Evolutionary conservation across 2,797 vertebrate genomes (phyloP), one percentile per base, ranked within the genome.

Genomic region (Urosaurus nigricauda): DNA sequence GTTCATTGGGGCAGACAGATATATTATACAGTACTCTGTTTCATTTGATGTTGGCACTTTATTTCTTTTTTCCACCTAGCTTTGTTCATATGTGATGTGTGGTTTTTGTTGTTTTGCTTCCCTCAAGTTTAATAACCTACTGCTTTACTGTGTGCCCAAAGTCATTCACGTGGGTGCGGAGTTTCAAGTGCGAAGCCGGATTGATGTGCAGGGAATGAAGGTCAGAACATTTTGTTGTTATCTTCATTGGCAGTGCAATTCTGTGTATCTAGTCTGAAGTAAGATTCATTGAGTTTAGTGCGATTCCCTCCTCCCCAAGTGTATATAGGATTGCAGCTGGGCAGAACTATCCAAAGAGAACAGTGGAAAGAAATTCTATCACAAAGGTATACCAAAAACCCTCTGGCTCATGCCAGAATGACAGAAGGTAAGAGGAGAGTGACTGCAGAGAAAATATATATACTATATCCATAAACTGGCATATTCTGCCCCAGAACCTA

Each of bases 71-170:
- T 40, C 40, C 32, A 35, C n/a, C 37, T 35, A 70, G 21, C 51
- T 71, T 71, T 17, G 11, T 51, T n/a, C 24, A 11, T 40, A 24
- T 4, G 1, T 7, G 21, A 21, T 40, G 4, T 73, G 5, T 68
- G 5, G 13, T 29, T n/a, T 37, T 79, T 60, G 21, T 47, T 3
- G 17, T 35, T n/a, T 9, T 56, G 1, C 35, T 90, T 71, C 79
- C 93, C 13, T 40, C 21, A 96, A 98, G 98, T 99, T 99, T 96
- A 99, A 98, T 97, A 98, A 98, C 96, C 98, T 98, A 94, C 93
- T 99, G 94, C 97, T 99, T 71, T 98, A 97, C 96, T 99, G 98
- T 68, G 96, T 97, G 75, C 97, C 98, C 4, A 98, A 96, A 92
- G 98, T 99, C 95, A 98, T 98, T 96, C 97, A 98, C 47, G 96